Evolutionary conservation across 2,113 vertebrate species (phyloP), one percentile per base, ranked within the genome.

Genomic region (Trachemys scripta): DNA sequence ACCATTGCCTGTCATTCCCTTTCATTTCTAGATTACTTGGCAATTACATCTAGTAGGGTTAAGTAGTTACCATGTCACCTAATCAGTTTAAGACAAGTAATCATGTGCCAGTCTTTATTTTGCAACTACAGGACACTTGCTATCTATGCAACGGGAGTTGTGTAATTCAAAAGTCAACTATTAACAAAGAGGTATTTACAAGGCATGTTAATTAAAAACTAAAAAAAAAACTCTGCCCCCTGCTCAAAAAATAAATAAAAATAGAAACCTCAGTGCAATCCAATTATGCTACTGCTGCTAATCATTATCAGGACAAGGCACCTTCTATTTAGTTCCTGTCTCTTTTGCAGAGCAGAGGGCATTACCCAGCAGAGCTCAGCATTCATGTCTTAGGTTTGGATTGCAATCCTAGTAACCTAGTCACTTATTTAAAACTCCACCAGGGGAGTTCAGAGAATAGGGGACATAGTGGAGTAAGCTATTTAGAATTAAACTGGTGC

Each of bases 401-500:
- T 4, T 57, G 83, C 17, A 9, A 5, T 2, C 53, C 14, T 25
- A 1, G 62, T 4, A 29, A n/a, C 47, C 42, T 29, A 86, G 49
- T 65, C 13, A 72, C 50, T 75, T 6, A 0, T 0, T 8, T 6
- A 80, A 35, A 49, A 1, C 80, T 53, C 59, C n/a, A 16, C 45
- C 45, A 2, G 10, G 45, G 49, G 56, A 42, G 31, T 2, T 0
- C 2, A 49, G 62, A 12, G 8, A 42, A 13, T 3, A 0, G 0
- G 56, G 45, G 22, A 56, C 4, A 20, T 0, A 1, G 38, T 3
- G n/a, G 65, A 4, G 45, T 13, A 7, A 24, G 0, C 25, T 2
- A 4, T 3, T 72, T 20, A 31, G 8, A 35, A 45, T 7, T 27
- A 38, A 49, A 22, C 2, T 0, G 1, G 56, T 57, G 29, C 87